Evolutionary conservation across 2,888 invertebrate genomes (phyloP).

Genomic region (Stratiomys singularior): DNA sequence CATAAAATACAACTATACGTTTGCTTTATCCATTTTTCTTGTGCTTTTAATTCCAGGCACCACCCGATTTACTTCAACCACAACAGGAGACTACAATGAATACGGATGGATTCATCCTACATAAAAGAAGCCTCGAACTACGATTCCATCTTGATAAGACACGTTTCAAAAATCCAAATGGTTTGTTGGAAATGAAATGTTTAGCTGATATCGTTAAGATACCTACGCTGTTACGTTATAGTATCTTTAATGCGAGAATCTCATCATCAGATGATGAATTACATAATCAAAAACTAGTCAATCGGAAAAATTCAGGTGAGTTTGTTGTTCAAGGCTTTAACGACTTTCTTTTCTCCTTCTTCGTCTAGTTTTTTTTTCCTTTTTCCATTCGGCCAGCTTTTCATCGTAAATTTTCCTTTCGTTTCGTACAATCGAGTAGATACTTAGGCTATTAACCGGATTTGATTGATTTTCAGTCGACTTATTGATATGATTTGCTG

Average conservation of each 20-base stretch:
- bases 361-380: background rate
- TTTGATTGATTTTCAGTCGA: too few relatives aligned
- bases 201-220: slow-evolving; percentile 65
- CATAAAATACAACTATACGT: slow-evolving; percentile 1
- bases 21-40: slow-evolving; percentile 35
- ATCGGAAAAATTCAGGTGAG: slow-evolving; percentile 54
- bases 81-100: slow-evolving; percentile 62
- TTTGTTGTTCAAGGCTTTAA: background rate
- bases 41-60: slow-evolving; percentile 57
- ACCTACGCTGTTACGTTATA: slow-evolving; percentile 61
- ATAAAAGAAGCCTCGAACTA: slow-evolving; percentile 62
- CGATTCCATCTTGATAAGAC: slow-evolving; percentile 64
- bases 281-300: slow-evolving; percentile 64
- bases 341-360: background rate
- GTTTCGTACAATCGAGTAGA: too few relatives aligned
- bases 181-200: slow-evolving; percentile 63
- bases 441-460: too few relatives aligned
- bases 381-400: background rate
- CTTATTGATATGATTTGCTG: too few relatives aligned
- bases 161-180: slow-evolving; percentile 61
- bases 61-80: slow-evolving; percentile 62
- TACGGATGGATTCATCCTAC: slow-evolving; percentile 63
- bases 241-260: slow-evolving; percentile 60
- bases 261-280: slow-evolving; percentile 62
- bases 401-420: too few relatives aligned